These are phyloP conservation scores for Deilephila porcellus DNA, from an alignment of 2,888 invertebrate species.

Conservation along the genomic window DNA sequence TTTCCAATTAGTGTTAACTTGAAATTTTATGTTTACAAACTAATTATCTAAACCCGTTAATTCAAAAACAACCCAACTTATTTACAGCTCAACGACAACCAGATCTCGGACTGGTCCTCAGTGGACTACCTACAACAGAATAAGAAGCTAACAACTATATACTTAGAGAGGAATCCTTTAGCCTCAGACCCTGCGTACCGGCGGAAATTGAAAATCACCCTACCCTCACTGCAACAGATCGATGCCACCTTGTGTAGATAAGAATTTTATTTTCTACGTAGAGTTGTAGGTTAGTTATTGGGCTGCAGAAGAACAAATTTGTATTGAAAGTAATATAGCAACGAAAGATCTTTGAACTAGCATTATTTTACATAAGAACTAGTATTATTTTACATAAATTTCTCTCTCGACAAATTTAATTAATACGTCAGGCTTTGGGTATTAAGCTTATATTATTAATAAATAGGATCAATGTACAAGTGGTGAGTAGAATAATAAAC, in stretches of 20 bases:
- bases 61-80: slow-evolving; percentile 44
- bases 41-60: no score
- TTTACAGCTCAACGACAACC: slow-evolving; percentile 94
- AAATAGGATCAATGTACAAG: neutral
- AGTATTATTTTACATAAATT: no score
- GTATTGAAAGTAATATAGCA: neutral
- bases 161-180: slow-evolving; percentile 97
- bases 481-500: no score
- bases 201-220: slow-evolving; percentile 93
- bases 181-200: slow-evolving; percentile 93
- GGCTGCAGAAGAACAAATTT: slow-evolving; percentile 4
- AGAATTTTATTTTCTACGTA: slow-evolving; percentile 48
- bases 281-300: slow-evolving; percentile 1
- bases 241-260: slow-evolving; percentile 97
- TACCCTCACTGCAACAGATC: slow-evolving; percentile 95
- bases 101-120: slow-evolving; percentile 93
- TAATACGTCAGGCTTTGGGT: neutral
- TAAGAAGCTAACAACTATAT: slow-evolving; percentile 91
- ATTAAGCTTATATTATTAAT: neutral
- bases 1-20: no score
- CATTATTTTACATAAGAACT: no score
- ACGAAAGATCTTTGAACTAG: no score
- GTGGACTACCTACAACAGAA: slow-evolving; percentile 89
- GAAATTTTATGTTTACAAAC: no score
- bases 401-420: neutral